Conservation (phyloP, 2,888 invertebrate genomes). For the Mechanitis messenoides region DNA sequence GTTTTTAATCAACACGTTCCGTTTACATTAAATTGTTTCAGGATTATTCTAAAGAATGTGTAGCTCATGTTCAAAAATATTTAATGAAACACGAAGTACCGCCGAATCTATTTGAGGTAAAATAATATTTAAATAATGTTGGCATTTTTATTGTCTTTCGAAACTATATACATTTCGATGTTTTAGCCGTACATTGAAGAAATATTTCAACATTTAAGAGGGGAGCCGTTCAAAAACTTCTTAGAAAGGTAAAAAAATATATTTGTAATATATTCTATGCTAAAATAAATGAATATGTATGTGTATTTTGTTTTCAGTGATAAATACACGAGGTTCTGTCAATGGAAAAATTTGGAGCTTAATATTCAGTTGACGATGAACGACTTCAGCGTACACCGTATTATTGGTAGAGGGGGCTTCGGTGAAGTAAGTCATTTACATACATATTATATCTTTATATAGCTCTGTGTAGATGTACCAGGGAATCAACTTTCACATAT, state of each 20-base stretch:
- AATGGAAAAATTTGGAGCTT: slow-evolving; percentile 99
- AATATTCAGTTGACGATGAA: slow-evolving; percentile 99
- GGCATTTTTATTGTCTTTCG: background rate
- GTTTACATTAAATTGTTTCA: slow-evolving; percentile 69
- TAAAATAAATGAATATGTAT: background rate
- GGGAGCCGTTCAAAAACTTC: slow-evolving; percentile 98
- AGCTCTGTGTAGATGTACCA: too few species aligned
- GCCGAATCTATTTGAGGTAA: slow-evolving; percentile 97
- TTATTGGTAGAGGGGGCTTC: slow-evolving; percentile 99
- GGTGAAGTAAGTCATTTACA: slow-evolving; percentile 82
- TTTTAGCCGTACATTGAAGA: slow-evolving; percentile 99
- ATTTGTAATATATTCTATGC: slow-evolving; percentile 6
- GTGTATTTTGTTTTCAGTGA: slow-evolving; percentile 83
- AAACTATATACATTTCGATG: slow-evolving; percentile 25
- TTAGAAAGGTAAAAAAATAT: slow-evolving; percentile 89
- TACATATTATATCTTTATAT: background rate
- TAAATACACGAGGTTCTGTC: slow-evolving; percentile 99
- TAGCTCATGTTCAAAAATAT: slow-evolving; percentile 98
- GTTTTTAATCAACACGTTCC: background rate
- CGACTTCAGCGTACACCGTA: slow-evolving; percentile 99
- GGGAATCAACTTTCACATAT: too few species aligned
- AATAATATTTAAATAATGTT: slow-evolving; percentile 1
- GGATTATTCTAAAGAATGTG: slow-evolving; percentile 98
- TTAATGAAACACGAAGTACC: slow-evolving; percentile 98
- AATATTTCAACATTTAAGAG: slow-evolving; percentile 97